Percentiles rank a stretch among this genome's conserved stretches.
phyloP scores from a whole-genome alignment of 2,888 invertebrate species.

The Gari tellinella region DNA sequence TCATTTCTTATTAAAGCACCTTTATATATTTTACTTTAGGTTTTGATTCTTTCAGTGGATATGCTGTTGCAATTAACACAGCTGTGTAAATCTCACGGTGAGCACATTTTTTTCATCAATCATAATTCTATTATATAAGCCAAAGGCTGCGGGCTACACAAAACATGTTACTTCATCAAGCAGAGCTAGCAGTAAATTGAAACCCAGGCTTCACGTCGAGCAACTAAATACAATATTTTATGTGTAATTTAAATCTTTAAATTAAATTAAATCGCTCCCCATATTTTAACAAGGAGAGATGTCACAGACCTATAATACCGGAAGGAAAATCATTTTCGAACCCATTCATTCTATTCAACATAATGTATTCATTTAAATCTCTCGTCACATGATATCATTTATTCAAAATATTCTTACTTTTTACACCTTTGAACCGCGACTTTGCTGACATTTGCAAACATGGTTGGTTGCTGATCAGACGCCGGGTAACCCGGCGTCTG shows the following conservation, averaged over 20 bases:
- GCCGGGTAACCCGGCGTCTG: too few species aligned
- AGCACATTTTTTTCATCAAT: too few species aligned
- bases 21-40: too few species aligned
- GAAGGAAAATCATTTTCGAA: slow-evolving; percentile 12
- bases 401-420: too few species aligned
- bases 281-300: slow-evolving; percentile 23
- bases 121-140: too few species aligned
- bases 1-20: too few species aligned
- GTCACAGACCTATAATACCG: background rate
- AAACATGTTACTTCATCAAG: slow-evolving; percentile 20
- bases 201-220: slow-evolving; percentile 12
- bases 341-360: slow-evolving; percentile 29
- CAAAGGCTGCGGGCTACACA: background rate
- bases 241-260: slow-evolving; percentile 44
- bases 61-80: too few species aligned
- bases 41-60: too few species aligned
- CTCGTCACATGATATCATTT: slow-evolving; percentile 13
- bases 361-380: slow-evolving; percentile 30
- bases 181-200: background rate
- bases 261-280: slow-evolving; percentile 46
- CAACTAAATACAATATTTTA: slow-evolving; percentile 45
- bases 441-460: too few species aligned
- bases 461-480: too few species aligned
- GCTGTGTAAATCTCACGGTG: too few species aligned
- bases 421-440: too few species aligned